phyloP scores from a whole-genome alignment of 1,140 invertebrate species.

The Leguminivora glycinivorella region DNA sequence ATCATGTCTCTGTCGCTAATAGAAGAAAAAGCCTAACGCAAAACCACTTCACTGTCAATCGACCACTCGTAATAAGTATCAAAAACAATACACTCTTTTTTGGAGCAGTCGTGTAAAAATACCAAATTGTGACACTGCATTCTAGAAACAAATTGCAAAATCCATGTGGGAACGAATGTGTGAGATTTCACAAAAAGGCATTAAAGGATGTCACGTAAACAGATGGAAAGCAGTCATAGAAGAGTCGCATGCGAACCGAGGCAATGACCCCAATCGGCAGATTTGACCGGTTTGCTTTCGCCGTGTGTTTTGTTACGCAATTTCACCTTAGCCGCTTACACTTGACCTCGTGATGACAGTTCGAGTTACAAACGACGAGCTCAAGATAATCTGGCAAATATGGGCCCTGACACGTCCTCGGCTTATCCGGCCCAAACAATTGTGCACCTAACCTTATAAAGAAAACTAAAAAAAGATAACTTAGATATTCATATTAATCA shows the following conservation, averaged over 20 bases:
- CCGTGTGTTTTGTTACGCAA: conserved; percentile 59
- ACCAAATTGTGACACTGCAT: background rate
- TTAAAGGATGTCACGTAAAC: conserved; percentile 22
- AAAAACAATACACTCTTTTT: too few species aligned
- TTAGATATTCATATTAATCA: background rate
- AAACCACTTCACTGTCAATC: too few species aligned
- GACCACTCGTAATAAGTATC: too few species aligned
- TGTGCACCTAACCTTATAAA: conserved; percentile 4
- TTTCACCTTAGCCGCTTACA: conserved; percentile 67
- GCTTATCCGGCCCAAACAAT: conserved; percentile 11
- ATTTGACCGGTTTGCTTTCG: conserved; percentile 70
- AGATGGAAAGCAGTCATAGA: conserved; percentile 33
- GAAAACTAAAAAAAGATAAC: background rate
- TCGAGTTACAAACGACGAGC: conserved; percentile 30
- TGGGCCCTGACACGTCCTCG: conserved; percentile 21
- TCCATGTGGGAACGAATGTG: background rate
- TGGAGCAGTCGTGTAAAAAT: too few species aligned
- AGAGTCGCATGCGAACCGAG: conserved; percentile 48
- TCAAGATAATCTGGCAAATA: conserved; percentile 13
- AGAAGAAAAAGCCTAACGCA: too few species aligned
- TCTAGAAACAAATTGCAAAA: background rate
- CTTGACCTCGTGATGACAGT: conserved; percentile 60
- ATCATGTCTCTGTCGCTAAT: background rate
- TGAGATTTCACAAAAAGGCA: conserved; percentile 6
- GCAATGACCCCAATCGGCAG: conserved; percentile 71